Percentiles rank a stretch among this genome's conserved stretches.
Conservation (phyloP, 2,797 vertebrate species). For the Manis pentadactyla region DNA sequence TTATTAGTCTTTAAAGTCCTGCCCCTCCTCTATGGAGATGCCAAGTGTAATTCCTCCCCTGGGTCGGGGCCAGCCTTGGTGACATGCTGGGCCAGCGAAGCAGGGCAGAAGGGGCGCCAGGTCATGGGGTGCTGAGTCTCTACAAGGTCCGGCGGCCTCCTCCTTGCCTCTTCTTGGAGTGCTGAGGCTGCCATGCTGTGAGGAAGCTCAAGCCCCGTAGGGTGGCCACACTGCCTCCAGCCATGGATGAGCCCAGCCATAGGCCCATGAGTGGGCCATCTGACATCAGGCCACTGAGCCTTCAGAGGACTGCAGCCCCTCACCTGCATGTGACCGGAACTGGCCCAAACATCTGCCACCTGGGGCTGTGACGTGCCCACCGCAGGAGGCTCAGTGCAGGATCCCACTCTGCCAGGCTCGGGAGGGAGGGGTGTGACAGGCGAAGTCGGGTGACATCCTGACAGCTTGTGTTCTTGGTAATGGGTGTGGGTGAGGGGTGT, state of each 20-base stretch:
- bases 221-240: too few relatives aligned
- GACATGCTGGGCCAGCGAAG: background rate
- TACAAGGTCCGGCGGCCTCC: background rate
- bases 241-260: too few relatives aligned
- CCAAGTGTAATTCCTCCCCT: background rate
- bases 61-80: background rate
- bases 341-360: background rate
- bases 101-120: background rate
- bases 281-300: background rate
- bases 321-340: rapidly evolving
- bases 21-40: background rate
- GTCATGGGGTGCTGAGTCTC: background rate
- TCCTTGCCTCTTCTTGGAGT: background rate
- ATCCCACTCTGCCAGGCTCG: background rate
- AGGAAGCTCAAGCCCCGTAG: background rate
- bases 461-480: background rate
- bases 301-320: background rate
- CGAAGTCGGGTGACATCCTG: too few relatives aligned
- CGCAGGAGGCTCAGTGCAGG: background rate
- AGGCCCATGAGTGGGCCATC: rapidly evolving
- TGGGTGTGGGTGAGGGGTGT: too few relatives aligned
- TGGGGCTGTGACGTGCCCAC: background rate
- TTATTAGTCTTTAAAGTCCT: background rate
- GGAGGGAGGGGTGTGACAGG: background rate
- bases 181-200: background rate